A percentile compares a stretch with the other conserved stretches of the same genome.
Conservation (phyloP, 2,113 vertebrate genomes). For the Passer montanus region DNA sequence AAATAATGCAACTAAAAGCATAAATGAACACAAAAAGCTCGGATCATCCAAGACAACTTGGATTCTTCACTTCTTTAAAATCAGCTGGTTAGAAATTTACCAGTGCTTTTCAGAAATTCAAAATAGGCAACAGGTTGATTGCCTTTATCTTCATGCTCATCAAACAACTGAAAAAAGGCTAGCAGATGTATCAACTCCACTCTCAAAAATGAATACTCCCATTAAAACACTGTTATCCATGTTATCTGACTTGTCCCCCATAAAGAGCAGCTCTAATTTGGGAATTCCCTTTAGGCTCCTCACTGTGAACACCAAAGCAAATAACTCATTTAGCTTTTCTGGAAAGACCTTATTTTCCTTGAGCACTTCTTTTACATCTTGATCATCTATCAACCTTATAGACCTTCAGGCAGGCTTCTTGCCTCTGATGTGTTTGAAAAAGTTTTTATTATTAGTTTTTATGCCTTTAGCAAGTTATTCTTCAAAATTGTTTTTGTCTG, state of each 20-base stretch:
- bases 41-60: neutral
- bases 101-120: neutral
- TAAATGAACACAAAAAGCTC: neutral
- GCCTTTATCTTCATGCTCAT: neutral
- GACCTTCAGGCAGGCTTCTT: conserved; percentile 53
- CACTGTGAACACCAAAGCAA: conserved; percentile 49
- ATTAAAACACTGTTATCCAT: conserved; percentile 11
- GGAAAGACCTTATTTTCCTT: conserved; percentile 53
- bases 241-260: conserved; percentile 15
- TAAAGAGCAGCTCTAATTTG: conserved; percentile 27
- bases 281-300: conserved; percentile 55
- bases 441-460: conserved; percentile 66
- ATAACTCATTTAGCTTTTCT: conserved; percentile 63
- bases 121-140: neutral
- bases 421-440: conserved; percentile 56
- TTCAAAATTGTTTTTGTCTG: conserved; percentile 57
- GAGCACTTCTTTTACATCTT: conserved; percentile 65
- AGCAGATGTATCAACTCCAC: neutral
- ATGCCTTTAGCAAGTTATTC: conserved; percentile 66
- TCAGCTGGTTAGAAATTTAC: neutral
- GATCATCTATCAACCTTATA: conserved; percentile 65
- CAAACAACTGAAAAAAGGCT: neutral
- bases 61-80: neutral
- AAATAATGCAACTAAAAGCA: neutral
- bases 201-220: neutral